These are phyloP conservation scores for Ichneumoninae sp. DNA, from an alignment of 2,888 invertebrate species.

Conservation along the genomic window DNA sequence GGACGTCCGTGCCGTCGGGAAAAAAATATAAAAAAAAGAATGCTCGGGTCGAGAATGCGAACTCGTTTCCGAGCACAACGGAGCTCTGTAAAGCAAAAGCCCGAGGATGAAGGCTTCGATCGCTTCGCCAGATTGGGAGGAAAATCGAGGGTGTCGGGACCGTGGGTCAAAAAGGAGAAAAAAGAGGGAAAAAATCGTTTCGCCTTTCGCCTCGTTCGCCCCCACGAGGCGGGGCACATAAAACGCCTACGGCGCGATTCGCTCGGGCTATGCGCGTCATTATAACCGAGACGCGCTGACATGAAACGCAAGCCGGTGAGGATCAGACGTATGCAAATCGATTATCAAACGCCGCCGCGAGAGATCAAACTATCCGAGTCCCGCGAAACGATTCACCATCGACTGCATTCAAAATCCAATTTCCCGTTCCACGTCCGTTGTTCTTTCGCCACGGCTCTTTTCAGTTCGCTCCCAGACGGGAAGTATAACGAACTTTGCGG, in stretches of 20 bases:
- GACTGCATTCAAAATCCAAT: background rate
- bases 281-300: slow-evolving; percentile 19
- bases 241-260: slow-evolving; percentile 5
- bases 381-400: slow-evolving; percentile 3
- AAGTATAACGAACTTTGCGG: slow-evolving; percentile 7
- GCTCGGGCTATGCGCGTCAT: slow-evolving; percentile 17
- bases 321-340: slow-evolving; percentile 11
- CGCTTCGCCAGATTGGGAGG: slow-evolving; percentile 26
- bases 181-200: slow-evolving; percentile 22
- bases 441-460: slow-evolving; percentile 22
- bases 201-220: slow-evolving; percentile 34
- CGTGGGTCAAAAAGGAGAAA: background rate
- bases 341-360: slow-evolving; percentile 2
- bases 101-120: background rate
- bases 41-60: background rate
- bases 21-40: background rate
- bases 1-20: background rate
- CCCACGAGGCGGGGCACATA: slow-evolving; percentile 1
- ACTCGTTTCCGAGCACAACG: background rate
- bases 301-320: background rate
- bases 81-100: background rate
- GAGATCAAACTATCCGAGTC: slow-evolving; percentile 3
- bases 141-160: slow-evolving; percentile 29
- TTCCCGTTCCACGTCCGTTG: background rate
- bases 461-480: background rate